phyloP scores from a whole-genome alignment of 2,113 vertebrate species.

The Pachycephala philippinensis region DNA sequence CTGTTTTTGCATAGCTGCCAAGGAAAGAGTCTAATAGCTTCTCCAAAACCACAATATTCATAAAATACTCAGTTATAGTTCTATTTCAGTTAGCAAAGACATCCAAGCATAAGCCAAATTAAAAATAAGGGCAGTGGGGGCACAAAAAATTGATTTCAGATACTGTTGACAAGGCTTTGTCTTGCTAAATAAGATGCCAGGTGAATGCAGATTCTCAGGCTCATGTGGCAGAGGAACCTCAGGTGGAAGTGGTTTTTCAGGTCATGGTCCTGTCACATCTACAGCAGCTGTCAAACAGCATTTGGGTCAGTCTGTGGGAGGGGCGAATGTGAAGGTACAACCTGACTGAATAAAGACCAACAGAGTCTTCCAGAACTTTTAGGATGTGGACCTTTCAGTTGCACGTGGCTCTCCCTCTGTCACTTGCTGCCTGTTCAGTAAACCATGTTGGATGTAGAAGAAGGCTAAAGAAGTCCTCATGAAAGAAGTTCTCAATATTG shows the following conservation, averaged over 20 bases:
- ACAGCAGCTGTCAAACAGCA: neutral
- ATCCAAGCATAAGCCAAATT: neutral
- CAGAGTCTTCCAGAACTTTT: neutral
- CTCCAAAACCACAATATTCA: neutral
- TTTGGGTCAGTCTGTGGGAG: neutral
- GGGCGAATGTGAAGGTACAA: neutral
- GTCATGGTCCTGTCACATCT: neutral
- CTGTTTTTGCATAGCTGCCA: neutral
- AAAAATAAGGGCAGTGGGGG: neutral
- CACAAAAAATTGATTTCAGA: neutral
- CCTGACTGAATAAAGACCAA: neutral
- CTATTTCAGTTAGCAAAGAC: neutral
- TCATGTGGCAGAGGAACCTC: neutral
- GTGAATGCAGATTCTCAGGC: neutral
- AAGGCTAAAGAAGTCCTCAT: neutral
- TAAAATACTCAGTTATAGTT: neutral
- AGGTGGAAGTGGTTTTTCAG: neutral
- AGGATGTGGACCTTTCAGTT: neutral
- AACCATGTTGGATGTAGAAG: neutral
- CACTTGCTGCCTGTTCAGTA: neutral
- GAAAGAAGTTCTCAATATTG: neutral
- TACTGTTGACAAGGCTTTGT: neutral
- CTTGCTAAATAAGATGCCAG: neutral
- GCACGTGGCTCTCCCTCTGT: neutral
- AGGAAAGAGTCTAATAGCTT: neutral